A percentile compares a stretch with the other conserved stretches of the same genome.
These are phyloP conservation scores for Hemicrepidius hirtus DNA, from an alignment of 2,888 invertebrate genomes.

Conservation along the genomic window DNA sequence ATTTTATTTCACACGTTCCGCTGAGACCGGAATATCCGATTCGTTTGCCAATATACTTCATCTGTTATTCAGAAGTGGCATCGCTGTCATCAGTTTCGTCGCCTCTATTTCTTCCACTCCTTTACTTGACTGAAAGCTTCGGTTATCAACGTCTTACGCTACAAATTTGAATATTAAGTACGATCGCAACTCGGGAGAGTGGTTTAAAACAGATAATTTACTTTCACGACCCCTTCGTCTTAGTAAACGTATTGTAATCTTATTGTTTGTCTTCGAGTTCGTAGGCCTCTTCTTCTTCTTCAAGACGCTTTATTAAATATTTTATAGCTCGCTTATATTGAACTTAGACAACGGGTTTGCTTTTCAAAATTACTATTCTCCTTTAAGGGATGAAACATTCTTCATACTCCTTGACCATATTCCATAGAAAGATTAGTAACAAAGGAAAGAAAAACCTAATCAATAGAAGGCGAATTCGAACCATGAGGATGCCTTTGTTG, in stretches of 20 bases:
- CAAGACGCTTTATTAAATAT: not conserved
- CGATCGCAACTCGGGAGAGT: slow-evolving; percentile 21
- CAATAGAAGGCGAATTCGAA: too few relatives aligned
- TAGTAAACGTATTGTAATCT: slow-evolving; percentile 18
- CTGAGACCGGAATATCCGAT: slow-evolving; percentile 48
- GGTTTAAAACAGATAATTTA: not conserved
- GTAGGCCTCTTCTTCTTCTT: too few relatives aligned
- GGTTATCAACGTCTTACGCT: slow-evolving; percentile 24
- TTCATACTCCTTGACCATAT: too few relatives aligned
- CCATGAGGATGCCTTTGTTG: too few relatives aligned
- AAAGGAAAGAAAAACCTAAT: too few relatives aligned
- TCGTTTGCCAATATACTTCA: slow-evolving; percentile 48
- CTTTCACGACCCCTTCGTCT: slow-evolving; percentile 5
- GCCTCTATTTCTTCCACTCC: slow-evolving; percentile 33
- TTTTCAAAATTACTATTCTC: too few relatives aligned
- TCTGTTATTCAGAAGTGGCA: slow-evolving; percentile 49
- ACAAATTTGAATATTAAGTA: slow-evolving; percentile 41
- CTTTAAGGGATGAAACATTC: too few relatives aligned
- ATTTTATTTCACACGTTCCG: slow-evolving; percentile 48
- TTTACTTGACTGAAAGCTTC: slow-evolving; percentile 33
- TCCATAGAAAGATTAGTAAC: too few relatives aligned
- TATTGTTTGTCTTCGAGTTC: slow-evolving; percentile 1
- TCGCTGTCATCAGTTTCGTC: slow-evolving; percentile 46
- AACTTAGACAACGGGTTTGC: not conserved
- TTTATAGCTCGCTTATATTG: not conserved